A percentile compares a stretch with the other conserved stretches of the same genome.
These are phyloP conservation scores for Diloba caeruleocephala DNA, from an alignment of 2,888 invertebrate species.

Conservation along the genomic window DNA sequence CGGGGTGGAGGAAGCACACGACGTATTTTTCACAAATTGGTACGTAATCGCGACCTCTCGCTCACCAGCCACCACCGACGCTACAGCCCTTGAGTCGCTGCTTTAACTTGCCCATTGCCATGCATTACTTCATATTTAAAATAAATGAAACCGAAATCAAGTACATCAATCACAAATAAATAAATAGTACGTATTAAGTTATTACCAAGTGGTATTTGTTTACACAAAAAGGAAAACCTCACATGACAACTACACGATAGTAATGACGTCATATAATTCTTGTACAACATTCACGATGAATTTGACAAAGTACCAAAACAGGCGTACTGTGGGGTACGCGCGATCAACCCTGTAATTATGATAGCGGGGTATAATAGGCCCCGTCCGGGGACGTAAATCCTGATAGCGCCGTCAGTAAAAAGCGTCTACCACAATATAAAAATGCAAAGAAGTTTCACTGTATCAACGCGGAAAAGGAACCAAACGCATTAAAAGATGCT, in stretches of 20 bases:
- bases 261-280: conserved; percentile 21
- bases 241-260: background rate
- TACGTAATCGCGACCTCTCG: too few species aligned
- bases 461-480: background rate
- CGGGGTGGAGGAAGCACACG: too few species aligned
- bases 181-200: background rate
- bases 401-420: conserved; percentile 49
- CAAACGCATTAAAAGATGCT: too few species aligned
- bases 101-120: too few species aligned
- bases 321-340: conserved; percentile 42
- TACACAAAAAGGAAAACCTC: background rate
- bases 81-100: too few species aligned
- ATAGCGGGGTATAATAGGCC: conserved; percentile 53
- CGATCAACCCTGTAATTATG: conserved; percentile 59
- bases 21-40: too few species aligned
- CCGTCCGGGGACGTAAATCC: conserved; percentile 43
- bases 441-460: conserved; percentile 7
- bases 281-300: conserved; percentile 36
- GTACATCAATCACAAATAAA: too few species aligned
- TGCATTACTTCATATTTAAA: too few species aligned
- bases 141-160: too few species aligned
- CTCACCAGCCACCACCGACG: too few species aligned
- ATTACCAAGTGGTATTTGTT: background rate
- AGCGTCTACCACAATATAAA: conserved; percentile 8
- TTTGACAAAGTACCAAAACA: conserved; percentile 34